Evolutionary conservation across 2,888 invertebrate species (phyloP).

Genomic region (Empis stercorea): DNA sequence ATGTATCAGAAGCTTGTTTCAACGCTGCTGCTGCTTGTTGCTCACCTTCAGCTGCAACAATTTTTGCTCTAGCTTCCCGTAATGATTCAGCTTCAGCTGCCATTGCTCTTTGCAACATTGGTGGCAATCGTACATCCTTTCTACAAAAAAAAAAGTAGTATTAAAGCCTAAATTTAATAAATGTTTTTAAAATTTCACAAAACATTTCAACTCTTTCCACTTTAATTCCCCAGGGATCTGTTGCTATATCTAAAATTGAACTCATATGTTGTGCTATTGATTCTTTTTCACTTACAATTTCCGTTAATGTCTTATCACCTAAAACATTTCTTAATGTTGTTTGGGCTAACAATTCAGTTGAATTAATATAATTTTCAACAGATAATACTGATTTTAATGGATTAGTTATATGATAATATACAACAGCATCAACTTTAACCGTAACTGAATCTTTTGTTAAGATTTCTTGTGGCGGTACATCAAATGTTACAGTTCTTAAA

Average conservation of each 20-base stretch:
- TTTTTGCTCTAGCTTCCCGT: constrained; percentile 55
- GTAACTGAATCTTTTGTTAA: constrained; percentile 85
- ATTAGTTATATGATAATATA: constrained; percentile 63
- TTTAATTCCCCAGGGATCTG: constrained; percentile 83
- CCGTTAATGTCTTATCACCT: constrained; percentile 77
- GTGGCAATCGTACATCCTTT: constrained; percentile 41
- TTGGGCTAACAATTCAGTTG: constrained; percentile 64
- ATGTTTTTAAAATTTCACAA: not conserved
- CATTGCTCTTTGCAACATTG: constrained; percentile 53
- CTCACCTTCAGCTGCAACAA: constrained; percentile 56
- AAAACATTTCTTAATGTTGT: constrained; percentile 77
- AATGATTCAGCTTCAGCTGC: constrained; percentile 57
- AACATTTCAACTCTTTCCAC: constrained; percentile 92
- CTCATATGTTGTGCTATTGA: constrained; percentile 80
- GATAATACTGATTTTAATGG: constrained; percentile 58
- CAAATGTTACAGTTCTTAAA: constrained; percentile 45
- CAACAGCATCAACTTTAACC: constrained; percentile 79
- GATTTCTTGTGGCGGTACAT: constrained; percentile 50
- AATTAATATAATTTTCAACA: constrained; percentile 45
- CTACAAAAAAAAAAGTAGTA: constrained; percentile 19
- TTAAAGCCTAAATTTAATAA: not conserved
- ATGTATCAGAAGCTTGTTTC: constrained; percentile 47
- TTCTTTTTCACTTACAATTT: constrained; percentile 82
- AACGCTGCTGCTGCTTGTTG: constrained; percentile 46
- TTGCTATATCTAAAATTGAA: constrained; percentile 64